These are phyloP conservation scores for Bucco capensis DNA, from an alignment of 2,113 vertebrate genomes.

Conservation along the genomic window DNA sequence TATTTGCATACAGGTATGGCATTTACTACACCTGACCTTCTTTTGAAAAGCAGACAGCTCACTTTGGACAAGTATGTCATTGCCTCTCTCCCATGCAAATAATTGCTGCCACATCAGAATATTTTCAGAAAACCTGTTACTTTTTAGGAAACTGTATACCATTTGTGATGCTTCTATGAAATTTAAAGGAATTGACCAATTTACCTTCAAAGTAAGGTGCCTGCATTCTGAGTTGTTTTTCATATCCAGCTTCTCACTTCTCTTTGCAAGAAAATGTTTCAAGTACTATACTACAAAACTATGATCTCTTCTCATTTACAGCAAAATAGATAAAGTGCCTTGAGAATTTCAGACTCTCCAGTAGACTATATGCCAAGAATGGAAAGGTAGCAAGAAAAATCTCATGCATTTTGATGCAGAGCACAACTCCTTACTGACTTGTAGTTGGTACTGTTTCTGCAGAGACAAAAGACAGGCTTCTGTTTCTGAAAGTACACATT, in stretches of 20 bases:
- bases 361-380: background rate
- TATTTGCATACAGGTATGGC: background rate
- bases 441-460: background rate
- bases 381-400: background rate
- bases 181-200: background rate
- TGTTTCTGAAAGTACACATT: background rate
- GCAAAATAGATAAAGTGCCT: background rate
- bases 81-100: background rate
- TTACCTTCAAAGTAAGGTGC: background rate
- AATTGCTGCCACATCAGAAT: background rate
- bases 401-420: background rate
- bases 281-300: background rate
- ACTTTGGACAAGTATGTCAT: background rate
- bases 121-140: background rate
- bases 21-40: background rate
- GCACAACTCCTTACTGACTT: background rate
- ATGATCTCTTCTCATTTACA: background rate
- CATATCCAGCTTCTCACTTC: background rate
- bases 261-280: background rate
- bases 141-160: background rate
- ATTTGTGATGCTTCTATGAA: background rate
- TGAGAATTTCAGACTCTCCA: background rate
- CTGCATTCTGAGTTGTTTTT: background rate
- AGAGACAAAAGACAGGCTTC: background rate
- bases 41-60: background rate